Evolutionary conservation across 1,140 invertebrate species (phyloP), one percentile per base, ranked within the genome.

Genomic region (Diuraphis noxia): DNA sequence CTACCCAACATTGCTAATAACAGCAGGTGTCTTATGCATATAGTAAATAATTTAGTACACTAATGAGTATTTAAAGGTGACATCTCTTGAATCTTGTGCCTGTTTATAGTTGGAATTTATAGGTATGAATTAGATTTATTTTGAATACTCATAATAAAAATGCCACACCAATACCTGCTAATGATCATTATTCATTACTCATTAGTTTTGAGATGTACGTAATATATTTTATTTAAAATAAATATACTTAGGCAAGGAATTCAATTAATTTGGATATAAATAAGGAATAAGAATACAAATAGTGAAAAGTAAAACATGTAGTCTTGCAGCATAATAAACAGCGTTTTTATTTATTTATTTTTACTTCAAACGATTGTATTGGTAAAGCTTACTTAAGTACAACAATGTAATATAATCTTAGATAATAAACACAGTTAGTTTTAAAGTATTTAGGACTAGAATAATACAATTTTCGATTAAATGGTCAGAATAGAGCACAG

Each of bases 371-470:
- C 8, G 6, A 85, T 87, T 38, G 23, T 40, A 87, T 56, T 38
- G 36, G 23, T 30, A 87, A 52, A 40, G 23, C 34, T 52, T 86
- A 56, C 6, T 87, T 52, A 56, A 87, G 85, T 56, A 87, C 43
- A 86, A 86, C 49, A 86, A 56, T 87, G 49, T 52, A 86, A 52
- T 87, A 56, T 87, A 40, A 56, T 87, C 34, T 56, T 87, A 56
- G 38, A 40, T 2, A 85, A 49, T 34, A 85, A 56, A 56, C 23
- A 87, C 5, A 87, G 56, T 43, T 30, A 56, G 49, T 52, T 56
- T 63, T 38, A 38, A 87, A 87, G 30, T 56, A 56, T 34, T 36
- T 17, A 56, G 25, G 86, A 88, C 86, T 88, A 88, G 86, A 88
- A 52, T 63, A 88, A 63, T 25, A 88, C 36, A n/a, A 36, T 88